Base-by-base conservation (phyloP, 2,113 vertebrate genomes). In the Stegastes partitus region DNA sequence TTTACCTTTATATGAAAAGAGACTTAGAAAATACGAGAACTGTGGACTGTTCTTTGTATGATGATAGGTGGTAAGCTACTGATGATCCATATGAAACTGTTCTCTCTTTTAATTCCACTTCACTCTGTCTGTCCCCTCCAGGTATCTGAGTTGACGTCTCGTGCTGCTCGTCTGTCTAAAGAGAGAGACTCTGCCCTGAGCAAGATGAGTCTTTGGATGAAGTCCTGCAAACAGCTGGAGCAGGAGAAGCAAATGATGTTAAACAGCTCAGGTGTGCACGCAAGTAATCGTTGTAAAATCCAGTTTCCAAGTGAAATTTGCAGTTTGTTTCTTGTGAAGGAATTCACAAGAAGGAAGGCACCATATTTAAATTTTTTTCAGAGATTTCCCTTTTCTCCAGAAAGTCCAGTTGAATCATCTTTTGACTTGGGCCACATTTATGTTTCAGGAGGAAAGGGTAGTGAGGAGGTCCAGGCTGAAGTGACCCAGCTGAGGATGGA, bases 171-270 rank as follows among this genome's bases (percentile, higher is more conserved):
- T 5, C 74, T 97, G 65, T 92, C 94, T 68, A 96, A 96, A 78
- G 95, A 95, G 66, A 95, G 88, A 68, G 94, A 95, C 19, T 86
- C 84, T 47, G 92, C 94, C 37, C 82, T 90, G 56, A 94, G 91
- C 82, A 92, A 95, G 88, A 91, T 96, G 44, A 93, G 88, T 59
- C 89, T 95, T 15, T 95, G 95, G 95, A 96, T 97, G 91, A 95
- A 96, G 81, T 94, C 92, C 11, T 97, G 94, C 91, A 95, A 95
- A 83, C 94, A 96, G 77, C 87, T 97, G 90, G 95, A 98, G 87
- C 88, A 93, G 74, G 97, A 97, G 86, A 97, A 96, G 56, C 87
- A 94, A 73, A 18, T 49, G 2, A 55, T 97, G 69, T 70, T 95
- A 59, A 93, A 90, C 71, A 85, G 44, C 47, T 62, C 89, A 83